Conservation (phyloP, 2,888 invertebrate genomes). For the Plebejus melissa region DNA sequence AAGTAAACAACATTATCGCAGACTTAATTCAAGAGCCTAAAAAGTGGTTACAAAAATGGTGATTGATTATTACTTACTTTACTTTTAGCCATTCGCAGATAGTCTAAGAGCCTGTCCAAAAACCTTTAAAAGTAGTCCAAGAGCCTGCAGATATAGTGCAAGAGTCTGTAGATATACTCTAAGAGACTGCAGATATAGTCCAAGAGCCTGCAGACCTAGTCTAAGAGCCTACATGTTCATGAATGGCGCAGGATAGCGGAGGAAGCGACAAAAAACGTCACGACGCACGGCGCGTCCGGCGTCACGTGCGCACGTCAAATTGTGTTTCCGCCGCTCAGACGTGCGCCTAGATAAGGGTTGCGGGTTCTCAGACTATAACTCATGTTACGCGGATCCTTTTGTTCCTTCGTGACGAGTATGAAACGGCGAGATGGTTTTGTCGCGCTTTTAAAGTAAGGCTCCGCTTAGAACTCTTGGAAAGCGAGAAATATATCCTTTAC, state of each 20-base stretch:
- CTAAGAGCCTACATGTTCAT: background rate
- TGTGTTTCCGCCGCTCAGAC: conserved; percentile 34
- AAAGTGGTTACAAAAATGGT: no score
- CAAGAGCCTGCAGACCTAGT: background rate
- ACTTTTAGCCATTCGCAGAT: no score
- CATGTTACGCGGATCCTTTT: background rate
- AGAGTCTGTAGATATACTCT: background rate
- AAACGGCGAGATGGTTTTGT: background rate
- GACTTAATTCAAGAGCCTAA: no score
- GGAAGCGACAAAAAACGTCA: conserved; percentile 32
- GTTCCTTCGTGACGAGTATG: background rate
- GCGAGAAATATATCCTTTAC: no score
- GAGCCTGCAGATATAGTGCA: background rate
- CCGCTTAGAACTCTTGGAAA: no score
- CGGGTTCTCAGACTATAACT: conserved; percentile 18
- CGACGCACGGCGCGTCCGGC: conserved; percentile 31
- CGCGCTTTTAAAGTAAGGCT: no score
- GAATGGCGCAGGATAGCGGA: background rate
- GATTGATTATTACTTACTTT: no score
- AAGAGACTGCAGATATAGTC: background rate
- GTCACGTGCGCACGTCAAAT: conserved; percentile 30
- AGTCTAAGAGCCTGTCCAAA: no score
- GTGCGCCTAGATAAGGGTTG: conserved; percentile 16
- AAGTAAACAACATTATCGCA: no score
- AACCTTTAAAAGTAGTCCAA: background rate